phyloP scores from a whole-genome alignment of 2,113 vertebrate genomes.

The Alexandromys fortis region DNA sequence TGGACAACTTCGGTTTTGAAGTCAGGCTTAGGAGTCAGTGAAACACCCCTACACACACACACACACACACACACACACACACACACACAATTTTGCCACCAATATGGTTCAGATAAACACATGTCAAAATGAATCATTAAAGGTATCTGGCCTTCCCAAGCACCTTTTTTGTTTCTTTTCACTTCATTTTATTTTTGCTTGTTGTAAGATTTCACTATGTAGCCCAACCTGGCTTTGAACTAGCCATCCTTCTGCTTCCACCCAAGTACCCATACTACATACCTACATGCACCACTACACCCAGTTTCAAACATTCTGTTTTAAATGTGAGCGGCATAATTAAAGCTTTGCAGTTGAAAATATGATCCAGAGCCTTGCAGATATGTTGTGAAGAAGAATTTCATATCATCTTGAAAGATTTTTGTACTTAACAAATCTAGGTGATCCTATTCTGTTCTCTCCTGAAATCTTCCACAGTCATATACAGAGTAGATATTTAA shows the following conservation, averaged over 20 bases:
- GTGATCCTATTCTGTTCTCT: background rate
- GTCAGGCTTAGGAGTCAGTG: background rate
- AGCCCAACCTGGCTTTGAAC: background rate
- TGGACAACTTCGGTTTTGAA: background rate
- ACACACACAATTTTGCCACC: background rate
- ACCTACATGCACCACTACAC: background rate
- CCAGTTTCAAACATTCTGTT: background rate
- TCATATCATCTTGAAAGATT: background rate
- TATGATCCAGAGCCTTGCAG: slow-evolving; percentile 21
- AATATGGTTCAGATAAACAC: background rate
- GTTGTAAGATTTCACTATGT: background rate
- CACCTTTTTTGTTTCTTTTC: background rate
- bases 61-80: background rate
- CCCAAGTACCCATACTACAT: rapidly evolving
- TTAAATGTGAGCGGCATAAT: background rate
- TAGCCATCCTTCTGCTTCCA: background rate
- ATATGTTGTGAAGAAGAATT: slow-evolving; percentile 23
- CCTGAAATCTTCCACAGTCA: background rate
- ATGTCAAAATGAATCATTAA: background rate
- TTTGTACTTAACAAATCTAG: background rate
- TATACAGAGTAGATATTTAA: slow-evolving; percentile 2
- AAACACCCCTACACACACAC: background rate
- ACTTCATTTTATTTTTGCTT: background rate
- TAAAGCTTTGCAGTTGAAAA: slow-evolving; percentile 38
- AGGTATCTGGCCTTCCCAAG: background rate